Conservation (phyloP, 2,888 invertebrate species). For the Tachina grossa region DNA sequence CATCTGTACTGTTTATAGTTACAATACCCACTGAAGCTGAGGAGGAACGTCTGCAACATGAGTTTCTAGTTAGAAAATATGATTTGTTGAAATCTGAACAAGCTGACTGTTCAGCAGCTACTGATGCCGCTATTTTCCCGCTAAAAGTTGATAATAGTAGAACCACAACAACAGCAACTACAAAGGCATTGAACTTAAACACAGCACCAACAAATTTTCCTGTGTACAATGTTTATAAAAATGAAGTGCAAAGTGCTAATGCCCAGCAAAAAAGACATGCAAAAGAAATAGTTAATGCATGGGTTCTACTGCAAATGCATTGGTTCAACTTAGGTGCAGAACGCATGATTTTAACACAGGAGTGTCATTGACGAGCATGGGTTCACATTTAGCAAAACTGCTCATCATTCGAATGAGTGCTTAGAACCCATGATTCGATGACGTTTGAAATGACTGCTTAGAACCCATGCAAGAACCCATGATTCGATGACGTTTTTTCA, state of each 20-base stretch:
- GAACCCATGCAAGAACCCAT: too few species aligned
- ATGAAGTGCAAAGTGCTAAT: constrained; percentile 37
- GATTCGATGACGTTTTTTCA: too few species aligned
- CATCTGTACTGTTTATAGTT: constrained; percentile 85
- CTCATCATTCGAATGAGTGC: too few species aligned
- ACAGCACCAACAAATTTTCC: constrained; percentile 36
- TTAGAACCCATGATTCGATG: too few species aligned
- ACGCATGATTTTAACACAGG: too few species aligned
- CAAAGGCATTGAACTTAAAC: constrained; percentile 29
- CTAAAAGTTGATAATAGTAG: constrained; percentile 25
- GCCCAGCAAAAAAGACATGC: too few species aligned
- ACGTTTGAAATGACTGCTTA: too few species aligned
- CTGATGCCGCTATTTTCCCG: not conserved
- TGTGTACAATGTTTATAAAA: constrained; percentile 16
- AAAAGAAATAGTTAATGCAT: too few species aligned
- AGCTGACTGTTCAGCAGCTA: constrained; percentile 46
- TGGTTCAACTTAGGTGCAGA: too few species aligned
- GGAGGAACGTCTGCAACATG: constrained; percentile 80
- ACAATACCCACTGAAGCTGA: constrained; percentile 84
- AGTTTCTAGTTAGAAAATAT: constrained; percentile 63
- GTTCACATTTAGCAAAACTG: too few species aligned
- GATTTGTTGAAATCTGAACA: constrained; percentile 61
- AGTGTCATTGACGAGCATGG: too few species aligned
- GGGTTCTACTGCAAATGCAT: too few species aligned
- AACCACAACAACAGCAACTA: constrained; percentile 35